Evolutionary conservation across 2,888 invertebrate genomes (phyloP).

Genomic region (Epinotia demarniana): DNA sequence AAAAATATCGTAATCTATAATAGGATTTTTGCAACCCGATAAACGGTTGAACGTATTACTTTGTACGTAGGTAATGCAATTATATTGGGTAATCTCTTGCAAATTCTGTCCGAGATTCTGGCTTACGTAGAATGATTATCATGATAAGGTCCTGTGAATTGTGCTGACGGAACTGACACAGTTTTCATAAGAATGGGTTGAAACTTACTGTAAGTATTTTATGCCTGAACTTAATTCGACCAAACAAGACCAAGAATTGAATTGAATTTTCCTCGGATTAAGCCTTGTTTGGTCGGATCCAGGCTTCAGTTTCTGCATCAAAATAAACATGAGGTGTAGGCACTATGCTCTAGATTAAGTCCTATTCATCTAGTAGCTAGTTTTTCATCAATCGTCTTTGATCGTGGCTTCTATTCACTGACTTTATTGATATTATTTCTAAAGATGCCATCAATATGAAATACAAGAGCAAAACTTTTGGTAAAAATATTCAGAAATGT

Average conservation of each 20-base stretch:
- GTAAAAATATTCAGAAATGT: background rate
- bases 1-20: conserved; percentile 24
- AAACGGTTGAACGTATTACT: conserved; percentile 11
- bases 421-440: too few species aligned
- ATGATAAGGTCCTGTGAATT: conserved; percentile 12
- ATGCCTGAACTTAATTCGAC: too few species aligned
- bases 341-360: too few species aligned
- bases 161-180: conserved; percentile 10
- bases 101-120: conserved; percentile 26
- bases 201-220: background rate
- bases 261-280: too few species aligned
- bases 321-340: background rate
- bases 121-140: conserved; percentile 6
- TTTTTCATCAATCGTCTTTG: too few species aligned
- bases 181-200: conserved; percentile 1
- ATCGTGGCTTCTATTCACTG: too few species aligned
- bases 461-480: background rate
- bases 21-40: conserved; percentile 27
- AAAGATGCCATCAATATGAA: background rate
- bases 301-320: background rate
- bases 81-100: conserved; percentile 14
- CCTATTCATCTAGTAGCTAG: too few species aligned
- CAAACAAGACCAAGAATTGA: too few species aligned
- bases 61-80: conserved; percentile 20
- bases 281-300: too few species aligned